Evolutionary conservation across 2,888 invertebrate genomes (phyloP), one percentile per base, ranked within the genome.

Genomic region (Acanthoscelides obtectus): DNA sequence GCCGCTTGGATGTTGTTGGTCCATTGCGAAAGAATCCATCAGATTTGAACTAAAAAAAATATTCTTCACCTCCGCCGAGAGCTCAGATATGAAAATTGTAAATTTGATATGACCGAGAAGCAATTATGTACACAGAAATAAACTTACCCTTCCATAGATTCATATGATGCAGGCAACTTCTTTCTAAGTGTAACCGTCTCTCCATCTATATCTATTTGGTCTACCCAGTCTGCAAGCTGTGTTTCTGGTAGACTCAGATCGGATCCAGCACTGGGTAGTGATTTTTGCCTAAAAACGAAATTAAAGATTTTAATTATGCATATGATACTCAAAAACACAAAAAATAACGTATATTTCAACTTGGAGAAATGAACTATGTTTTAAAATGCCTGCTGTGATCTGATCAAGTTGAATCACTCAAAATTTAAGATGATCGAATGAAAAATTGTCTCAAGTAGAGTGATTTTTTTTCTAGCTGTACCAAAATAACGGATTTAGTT

Each of bases 221-320:
- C 87, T 1, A 89, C 89, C 90, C 91, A 91, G 80, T 89, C 89
- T 1, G 70, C 75, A 21, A 88, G 78, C 68, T 81, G 80, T 5
- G 86, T 86, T 77, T 90, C 90, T 0, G 88, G 88, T 63, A 89
- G 84, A 79, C 90, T 91, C n/a, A 89, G 83, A 75, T 93, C 93
- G 0, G 91, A 90, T 72, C 90, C 90, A 21, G 91, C 92, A 81
- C 93, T 93, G 0, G 94, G 94, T 77, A 94, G 85, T 5, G 94
- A 94, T 69, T 92, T 91, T 88, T 94, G 94, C 17, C 93, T 88
- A 81, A 45, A 25, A 25, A 3, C 1, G 45, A 45, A 45, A 45
- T 45, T 45, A 12, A 45, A 25, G 25, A 6, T 25, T 25, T 6
- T 25, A 25, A 3, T 25, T 25, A 25, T n/a, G n/a, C n/a, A n/a